Percentiles rank a stretch among this genome's conserved stretches.
Evolutionary conservation across 2,113 vertebrate species (phyloP).

Genomic region (Myrmophylax atrothorax): DNA sequence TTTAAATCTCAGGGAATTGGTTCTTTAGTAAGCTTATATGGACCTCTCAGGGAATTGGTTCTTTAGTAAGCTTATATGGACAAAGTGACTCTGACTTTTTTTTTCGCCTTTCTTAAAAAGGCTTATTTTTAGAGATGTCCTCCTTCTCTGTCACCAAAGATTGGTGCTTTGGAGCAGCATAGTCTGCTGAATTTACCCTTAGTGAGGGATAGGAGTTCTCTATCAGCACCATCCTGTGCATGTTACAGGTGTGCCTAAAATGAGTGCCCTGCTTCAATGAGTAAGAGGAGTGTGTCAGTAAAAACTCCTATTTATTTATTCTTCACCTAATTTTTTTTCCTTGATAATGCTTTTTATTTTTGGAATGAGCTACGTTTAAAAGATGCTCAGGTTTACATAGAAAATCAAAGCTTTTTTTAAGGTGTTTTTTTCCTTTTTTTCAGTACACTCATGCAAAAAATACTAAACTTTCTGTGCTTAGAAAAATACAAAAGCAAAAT

Average conservation of each 20-base stretch:
- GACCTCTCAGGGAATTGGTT: too few species aligned
- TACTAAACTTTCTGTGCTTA: background rate
- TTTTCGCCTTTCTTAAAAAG: background rate
- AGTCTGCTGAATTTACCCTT: background rate
- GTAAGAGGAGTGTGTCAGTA: background rate
- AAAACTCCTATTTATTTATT: background rate
- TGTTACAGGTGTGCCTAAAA: background rate
- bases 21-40: background rate
- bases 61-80: background rate
- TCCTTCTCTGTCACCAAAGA: background rate
- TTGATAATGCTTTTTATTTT: background rate
- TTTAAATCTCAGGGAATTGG: background rate
- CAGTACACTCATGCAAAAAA: background rate
- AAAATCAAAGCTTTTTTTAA: background rate
- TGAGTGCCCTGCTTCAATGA: background rate
- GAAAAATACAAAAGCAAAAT: background rate
- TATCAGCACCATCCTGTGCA: accelerated
- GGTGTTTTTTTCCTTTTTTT: background rate
- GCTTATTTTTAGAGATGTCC: background rate
- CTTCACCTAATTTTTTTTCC: background rate
- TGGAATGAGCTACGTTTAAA: background rate
- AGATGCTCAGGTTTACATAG: background rate
- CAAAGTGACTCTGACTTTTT: background rate
- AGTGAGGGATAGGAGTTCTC: background rate
- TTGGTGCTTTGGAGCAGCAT: background rate